A percentile compares a stretch with the other conserved stretches of the same genome.
These are phyloP conservation scores for Brachionichthys hirsutus DNA, from an alignment of 2,113 vertebrate genomes.

Conservation along the genomic window DNA sequence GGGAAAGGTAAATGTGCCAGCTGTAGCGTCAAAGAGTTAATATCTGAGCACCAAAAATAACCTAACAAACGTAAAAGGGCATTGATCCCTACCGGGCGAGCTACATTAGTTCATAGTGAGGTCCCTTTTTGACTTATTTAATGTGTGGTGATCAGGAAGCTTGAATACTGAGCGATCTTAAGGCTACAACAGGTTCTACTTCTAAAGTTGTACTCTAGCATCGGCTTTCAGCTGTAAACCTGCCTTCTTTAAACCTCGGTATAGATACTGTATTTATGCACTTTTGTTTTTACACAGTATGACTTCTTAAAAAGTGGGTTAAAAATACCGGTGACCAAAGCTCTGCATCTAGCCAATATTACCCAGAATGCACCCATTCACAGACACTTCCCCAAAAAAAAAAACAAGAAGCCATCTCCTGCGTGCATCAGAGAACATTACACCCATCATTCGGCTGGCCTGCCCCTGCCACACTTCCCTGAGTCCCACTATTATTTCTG, in stretches of 20 bases:
- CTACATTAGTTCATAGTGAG: constrained; percentile 65
- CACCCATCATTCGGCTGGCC: constrained; percentile 36
- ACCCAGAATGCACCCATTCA: constrained; percentile 43
- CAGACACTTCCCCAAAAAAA: constrained; percentile 9
- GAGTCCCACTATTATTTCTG: constrained; percentile 42
- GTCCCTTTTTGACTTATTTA: constrained; percentile 52
- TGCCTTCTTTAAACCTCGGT: constrained; percentile 48
- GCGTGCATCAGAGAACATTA: constrained; percentile 33
- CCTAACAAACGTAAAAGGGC: constrained; percentile 42
- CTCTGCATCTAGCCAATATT: constrained; percentile 21
- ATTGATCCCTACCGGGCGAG: constrained; percentile 46
- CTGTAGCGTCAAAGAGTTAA: constrained; percentile 66
- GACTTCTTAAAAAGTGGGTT: constrained; percentile 23
- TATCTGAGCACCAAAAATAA: constrained; percentile 37
- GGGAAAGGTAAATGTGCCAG: constrained; percentile 54
- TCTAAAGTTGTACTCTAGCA: constrained; percentile 23
- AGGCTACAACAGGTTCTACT: constrained; percentile 25
- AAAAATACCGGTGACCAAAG: constrained; percentile 48
- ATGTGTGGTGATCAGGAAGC: constrained; percentile 32
- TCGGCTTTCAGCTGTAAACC: constrained; percentile 28
- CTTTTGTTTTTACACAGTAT: constrained; percentile 53
- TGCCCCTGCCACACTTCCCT: constrained; percentile 51
- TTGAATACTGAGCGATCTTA: constrained; percentile 32
- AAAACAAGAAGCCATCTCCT: constrained; percentile 5
- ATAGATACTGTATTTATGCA: constrained; percentile 23